Evolutionary conservation across 2,888 invertebrate genomes (phyloP), one percentile per base, ranked within the genome.

Genomic region (Ophion ellenae): DNA sequence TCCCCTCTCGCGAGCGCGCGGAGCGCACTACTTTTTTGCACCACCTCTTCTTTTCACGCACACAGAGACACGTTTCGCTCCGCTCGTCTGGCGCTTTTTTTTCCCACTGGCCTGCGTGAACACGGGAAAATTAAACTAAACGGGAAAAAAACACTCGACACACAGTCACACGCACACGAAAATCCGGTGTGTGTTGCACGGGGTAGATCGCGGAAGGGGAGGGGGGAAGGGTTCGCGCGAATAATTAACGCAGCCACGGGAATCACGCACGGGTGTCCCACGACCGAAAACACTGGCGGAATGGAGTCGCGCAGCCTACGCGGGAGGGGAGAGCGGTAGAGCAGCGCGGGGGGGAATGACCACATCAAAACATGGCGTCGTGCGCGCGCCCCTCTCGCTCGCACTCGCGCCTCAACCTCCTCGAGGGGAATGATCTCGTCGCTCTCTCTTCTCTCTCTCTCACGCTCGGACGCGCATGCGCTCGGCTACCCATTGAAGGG

Each of bases 321-420:
- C 71, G 61, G 24, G 77, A 45, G 66, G 71, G 78, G 67, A 59
- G 45, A 40, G 36, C n/a, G 76, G 81, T 53, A 28, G 17, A 63
- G 80, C 36, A 86, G 79, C 86, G 67, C 81, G 88, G 88, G 91
- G 89, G 92, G 91, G 91, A 90, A 90, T 91, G 92, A 91, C 92
- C 91, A 93, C 92, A 93, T 92, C 93, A 94, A 93, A 94, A 94
- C 93, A 93, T 94, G 93, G 94, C 94, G 93, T 93, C 93, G 91
- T 88, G 90, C 87, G 45, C 64, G 17, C 47, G 47, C 71, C 71
- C 76, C 59, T 80, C 75, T 83, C 75, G 64, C 71, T 61, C 63
- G 11, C 77, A 11, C 10, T 53, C 53, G 17, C 59, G 40, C n/a
- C 24, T 71, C 77, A 32, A 64, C 20, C 17, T 76, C 76, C 73